A percentile compares a stretch with the other conserved stretches of the same genome.
These are phyloP conservation scores for Scotopteryx bipunctaria DNA, from an alignment of 2,888 invertebrate species.

Conservation along the genomic window DNA sequence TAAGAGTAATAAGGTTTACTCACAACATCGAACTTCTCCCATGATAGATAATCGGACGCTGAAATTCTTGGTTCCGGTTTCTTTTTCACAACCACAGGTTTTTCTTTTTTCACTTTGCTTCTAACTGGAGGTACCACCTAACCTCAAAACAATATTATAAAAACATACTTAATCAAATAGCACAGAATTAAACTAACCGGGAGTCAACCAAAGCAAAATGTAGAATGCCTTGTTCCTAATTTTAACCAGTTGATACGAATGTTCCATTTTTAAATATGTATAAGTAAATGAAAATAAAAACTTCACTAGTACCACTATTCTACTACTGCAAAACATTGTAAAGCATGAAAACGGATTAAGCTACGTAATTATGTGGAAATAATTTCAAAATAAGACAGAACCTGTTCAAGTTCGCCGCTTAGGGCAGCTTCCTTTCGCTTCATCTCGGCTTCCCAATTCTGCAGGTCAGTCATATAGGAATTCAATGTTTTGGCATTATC, in stretches of 20 bases:
- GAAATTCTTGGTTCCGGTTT: slow-evolving; percentile 77
- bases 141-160: slow-evolving; percentile 45
- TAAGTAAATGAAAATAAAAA: background rate
- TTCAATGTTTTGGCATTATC: slow-evolving; percentile 88
- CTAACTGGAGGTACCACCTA: slow-evolving; percentile 81
- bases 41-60: slow-evolving; percentile 86
- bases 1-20: slow-evolving; percentile 51
- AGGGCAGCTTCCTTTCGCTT: slow-evolving; percentile 86
- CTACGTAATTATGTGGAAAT: slow-evolving; percentile 36
- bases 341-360: slow-evolving; percentile 15
- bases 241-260: background rate
- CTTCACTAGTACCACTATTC: background rate
- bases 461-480: slow-evolving; percentile 87
- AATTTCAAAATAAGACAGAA: slow-evolving; percentile 59
- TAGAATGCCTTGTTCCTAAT: background rate
- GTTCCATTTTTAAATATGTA: slow-evolving; percentile 2
- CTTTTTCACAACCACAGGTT: slow-evolving; percentile 56
- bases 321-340: slow-evolving; percentile 2
- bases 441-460: slow-evolving; percentile 89
- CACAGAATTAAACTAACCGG: background rate
- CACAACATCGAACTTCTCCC: slow-evolving; percentile 92
- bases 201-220: background rate
- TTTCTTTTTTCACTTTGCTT: slow-evolving; percentile 73
- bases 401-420: slow-evolving; percentile 76
- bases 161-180: background rate